A percentile compares a stretch with the other conserved stretches of the same genome.
Evolutionary conservation across 37 sponge, comb jelly and placozoan genomes (phyloP).

Genomic region (Crambe crambe): DNA sequence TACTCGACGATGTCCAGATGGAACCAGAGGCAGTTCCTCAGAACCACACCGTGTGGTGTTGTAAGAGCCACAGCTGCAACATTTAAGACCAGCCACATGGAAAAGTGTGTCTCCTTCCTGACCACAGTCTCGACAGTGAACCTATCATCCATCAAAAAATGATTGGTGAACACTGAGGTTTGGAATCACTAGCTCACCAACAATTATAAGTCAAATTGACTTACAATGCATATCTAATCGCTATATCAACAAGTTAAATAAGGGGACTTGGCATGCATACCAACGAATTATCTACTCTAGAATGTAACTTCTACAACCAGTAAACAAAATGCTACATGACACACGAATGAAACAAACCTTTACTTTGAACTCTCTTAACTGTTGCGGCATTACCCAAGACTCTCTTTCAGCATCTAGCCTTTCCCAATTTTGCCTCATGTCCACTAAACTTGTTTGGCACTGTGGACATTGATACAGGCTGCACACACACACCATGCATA

Average conservation of each 20-base stretch:
- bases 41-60: slow-evolving; percentile 75
- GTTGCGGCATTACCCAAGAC: slow-evolving; percentile 61
- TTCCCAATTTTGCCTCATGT: slow-evolving; percentile 70
- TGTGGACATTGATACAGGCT: slow-evolving; percentile 74
- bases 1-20: neutral
- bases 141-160: slow-evolving; percentile 14
- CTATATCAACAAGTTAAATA: too few species aligned
- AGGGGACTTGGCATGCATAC: too few species aligned
- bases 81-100: slow-evolving; percentile 81
- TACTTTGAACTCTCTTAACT: slow-evolving; percentile 58
- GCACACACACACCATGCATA: neutral
- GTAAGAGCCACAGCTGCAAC: slow-evolving; percentile 69
- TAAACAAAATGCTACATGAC: neutral
- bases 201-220: too few species aligned
- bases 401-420: slow-evolving; percentile 57
- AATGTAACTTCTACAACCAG: neutral
- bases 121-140: slow-evolving; percentile 65
- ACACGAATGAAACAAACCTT: slow-evolving; percentile 27
- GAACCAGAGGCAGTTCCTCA: slow-evolving; percentile 48
- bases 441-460: slow-evolving; percentile 65
- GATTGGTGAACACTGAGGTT: too few species aligned
- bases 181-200: too few species aligned
- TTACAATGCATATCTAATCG: too few species aligned
- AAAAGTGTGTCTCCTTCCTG: slow-evolving; percentile 31
- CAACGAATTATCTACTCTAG: neutral